Evolutionary conservation across 2,888 invertebrate genomes (phyloP).

Genomic region (Odontothrips loti): DNA sequence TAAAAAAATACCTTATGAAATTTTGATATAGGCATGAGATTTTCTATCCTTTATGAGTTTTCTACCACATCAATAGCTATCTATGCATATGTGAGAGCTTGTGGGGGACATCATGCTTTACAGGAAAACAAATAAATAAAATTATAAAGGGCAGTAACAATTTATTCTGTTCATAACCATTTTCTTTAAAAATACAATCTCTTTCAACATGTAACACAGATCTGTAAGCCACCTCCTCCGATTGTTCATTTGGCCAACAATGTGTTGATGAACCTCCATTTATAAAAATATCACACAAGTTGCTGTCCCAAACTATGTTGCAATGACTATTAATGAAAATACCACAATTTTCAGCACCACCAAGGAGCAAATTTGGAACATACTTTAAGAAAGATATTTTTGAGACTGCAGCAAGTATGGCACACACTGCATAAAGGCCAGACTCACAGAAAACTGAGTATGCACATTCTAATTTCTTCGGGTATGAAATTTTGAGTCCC

Average conservation of each 20-base stretch:
- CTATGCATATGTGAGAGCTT: not conserved
- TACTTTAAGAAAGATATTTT: too few species aligned
- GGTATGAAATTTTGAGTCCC: too few species aligned
- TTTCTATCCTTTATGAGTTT: too few species aligned
- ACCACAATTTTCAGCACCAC: not conserved
- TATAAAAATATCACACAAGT: constrained; percentile 9
- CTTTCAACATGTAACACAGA: constrained; percentile 21
- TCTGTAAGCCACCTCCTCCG: not conserved
- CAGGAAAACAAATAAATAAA: constrained; percentile 25
- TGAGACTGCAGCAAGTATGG: too few species aligned
- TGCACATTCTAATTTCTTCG: too few species aligned
- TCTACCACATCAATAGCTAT: not conserved
- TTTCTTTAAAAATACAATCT: constrained; percentile 25
- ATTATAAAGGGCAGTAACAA: constrained; percentile 26
- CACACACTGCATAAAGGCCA: too few species aligned
- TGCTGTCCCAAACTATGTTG: not conserved
- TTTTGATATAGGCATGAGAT: too few species aligned
- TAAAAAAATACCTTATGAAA: not conserved
- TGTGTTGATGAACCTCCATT: not conserved
- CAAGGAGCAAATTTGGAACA: not conserved
- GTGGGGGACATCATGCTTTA: not conserved
- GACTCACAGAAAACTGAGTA: too few species aligned
- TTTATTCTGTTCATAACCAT: constrained; percentile 18
- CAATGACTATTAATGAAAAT: not conserved
- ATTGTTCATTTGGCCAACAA: constrained; percentile 11